Base-by-base conservation (phyloP, 2,888 invertebrate species). In the Dryococelus australis region DNA sequence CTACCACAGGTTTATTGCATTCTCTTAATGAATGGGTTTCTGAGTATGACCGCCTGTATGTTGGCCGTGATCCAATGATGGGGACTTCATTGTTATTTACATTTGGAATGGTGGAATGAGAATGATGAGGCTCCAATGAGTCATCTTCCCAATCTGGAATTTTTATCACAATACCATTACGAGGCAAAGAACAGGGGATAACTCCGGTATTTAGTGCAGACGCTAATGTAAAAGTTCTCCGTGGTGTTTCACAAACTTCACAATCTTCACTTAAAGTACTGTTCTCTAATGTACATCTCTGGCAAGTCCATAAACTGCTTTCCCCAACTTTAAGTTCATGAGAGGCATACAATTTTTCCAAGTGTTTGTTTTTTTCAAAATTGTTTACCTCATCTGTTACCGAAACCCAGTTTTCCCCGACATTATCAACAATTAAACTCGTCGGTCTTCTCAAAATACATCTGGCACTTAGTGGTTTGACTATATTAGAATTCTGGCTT, bases 261-360 rank as follows among this genome's bases (percentile, higher is more conserved):
- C 97, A 97, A 88, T 95, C 94, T 10, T 94, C 94, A 88, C 94
- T 93, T 47, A 94, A 94, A 0, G 94, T 94, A 86, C 95, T 94
- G 92, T 97, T 97, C 90, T 96, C 94, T 65, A 97, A 92, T 0
- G 97, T 97, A 91, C 97, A 97, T 90, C 96, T 94, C 90, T 94
- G 94, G 91, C 96, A 96, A 24, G 95, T 94, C 96, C 96, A 96
- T 86, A 53, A 85, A 65, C 65, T 20, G 16, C 65, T n/a, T 65
- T 65, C 65, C 65, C 24, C 65, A 83, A 28, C 83, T 13, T 20
- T 13, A 24, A 27, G 28, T 24, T 83, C 83, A 24, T 13, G 43
- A 83, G 83, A 35, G 10, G 83, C 28, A 43, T 83, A 83, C 16
- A 83, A 83, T 43, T 43, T 83, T 35, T 83, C 43, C 43, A 83